phyloP scores from a whole-genome alignment of 2,888 invertebrate genomes.

The Dendrolimus pini region DNA sequence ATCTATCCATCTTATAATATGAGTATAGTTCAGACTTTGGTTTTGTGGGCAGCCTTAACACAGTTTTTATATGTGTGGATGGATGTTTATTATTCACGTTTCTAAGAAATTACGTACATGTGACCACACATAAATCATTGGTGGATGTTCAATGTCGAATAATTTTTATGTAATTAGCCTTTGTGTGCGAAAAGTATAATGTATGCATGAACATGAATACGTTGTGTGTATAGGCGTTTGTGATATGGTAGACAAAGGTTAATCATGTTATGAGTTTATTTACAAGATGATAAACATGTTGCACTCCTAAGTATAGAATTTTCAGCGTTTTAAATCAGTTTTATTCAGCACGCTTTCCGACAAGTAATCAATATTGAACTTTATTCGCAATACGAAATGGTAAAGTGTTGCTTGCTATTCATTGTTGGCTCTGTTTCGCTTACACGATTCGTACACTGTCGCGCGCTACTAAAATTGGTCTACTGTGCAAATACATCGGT shows the following conservation, averaged over 20 bases:
- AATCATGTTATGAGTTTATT: not conserved
- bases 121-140: not conserved
- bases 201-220: not conserved
- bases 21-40: not conserved
- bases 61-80: not conserved
- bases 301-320: not conserved
- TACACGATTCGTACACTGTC: too few species aligned
- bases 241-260: not conserved
- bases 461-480: too few species aligned
- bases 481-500: too few species aligned
- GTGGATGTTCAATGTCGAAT: not conserved
- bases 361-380: too few species aligned
- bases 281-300: not conserved
- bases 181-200: not conserved
- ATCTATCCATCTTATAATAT: too few species aligned
- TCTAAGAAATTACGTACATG: not conserved
- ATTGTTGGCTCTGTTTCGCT: too few species aligned
- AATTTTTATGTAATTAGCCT: not conserved
- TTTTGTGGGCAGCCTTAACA: not conserved
- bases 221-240: not conserved
- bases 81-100: not conserved
- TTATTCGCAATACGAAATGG: too few species aligned
- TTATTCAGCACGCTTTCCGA: too few species aligned
- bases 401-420: too few species aligned
- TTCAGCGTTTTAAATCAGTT: too few species aligned